phyloP scores from a whole-genome alignment of 1,140 invertebrate species.

The Gryllus bimaculatus region DNA sequence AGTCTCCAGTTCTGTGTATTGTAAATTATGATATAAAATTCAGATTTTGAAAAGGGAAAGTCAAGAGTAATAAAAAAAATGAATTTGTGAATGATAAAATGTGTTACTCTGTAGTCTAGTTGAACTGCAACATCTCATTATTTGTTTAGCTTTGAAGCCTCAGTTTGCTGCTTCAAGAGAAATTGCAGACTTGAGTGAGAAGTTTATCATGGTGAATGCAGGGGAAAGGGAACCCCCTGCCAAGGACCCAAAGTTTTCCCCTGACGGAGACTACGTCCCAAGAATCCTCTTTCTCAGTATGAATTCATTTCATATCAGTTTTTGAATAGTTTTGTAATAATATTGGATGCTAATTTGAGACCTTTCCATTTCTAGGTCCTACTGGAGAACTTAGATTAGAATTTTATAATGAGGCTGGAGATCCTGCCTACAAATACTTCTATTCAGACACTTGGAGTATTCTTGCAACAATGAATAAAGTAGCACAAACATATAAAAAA shows the following conservation, averaged over 20 bases:
- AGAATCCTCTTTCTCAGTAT: constrained; percentile 41
- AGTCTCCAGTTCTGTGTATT: too few relatives aligned
- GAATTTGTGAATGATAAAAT: too few relatives aligned
- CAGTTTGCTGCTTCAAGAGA: constrained; percentile 43
- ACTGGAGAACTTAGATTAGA: constrained; percentile 40
- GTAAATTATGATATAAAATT: too few relatives aligned
- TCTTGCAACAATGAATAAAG: constrained; percentile 38
- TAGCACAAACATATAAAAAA: constrained; percentile 12
- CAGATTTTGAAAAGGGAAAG: too few relatives aligned
- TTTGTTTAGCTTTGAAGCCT: constrained; percentile 39
- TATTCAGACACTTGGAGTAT: constrained; percentile 43
- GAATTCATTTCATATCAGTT: constrained; percentile 18
- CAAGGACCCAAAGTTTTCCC: constrained; percentile 37
- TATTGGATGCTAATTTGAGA: constrained; percentile 6
- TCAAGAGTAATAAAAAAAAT: too few relatives aligned
- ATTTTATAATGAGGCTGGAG: constrained; percentile 45
- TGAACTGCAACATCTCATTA: too few relatives aligned
- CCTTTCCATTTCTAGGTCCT: constrained; percentile 31
- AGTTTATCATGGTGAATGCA: constrained; percentile 51
- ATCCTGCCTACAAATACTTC: constrained; percentile 48
- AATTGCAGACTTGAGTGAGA: constrained; percentile 41
- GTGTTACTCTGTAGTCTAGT: too few relatives aligned
- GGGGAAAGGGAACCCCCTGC: constrained; percentile 45
- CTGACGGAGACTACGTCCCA: constrained; percentile 50
- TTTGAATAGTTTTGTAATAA: neutral